These are phyloP conservation scores for Pherbina coryleti DNA, from an alignment of 2,888 invertebrate genomes.

Conservation along the genomic window DNA sequence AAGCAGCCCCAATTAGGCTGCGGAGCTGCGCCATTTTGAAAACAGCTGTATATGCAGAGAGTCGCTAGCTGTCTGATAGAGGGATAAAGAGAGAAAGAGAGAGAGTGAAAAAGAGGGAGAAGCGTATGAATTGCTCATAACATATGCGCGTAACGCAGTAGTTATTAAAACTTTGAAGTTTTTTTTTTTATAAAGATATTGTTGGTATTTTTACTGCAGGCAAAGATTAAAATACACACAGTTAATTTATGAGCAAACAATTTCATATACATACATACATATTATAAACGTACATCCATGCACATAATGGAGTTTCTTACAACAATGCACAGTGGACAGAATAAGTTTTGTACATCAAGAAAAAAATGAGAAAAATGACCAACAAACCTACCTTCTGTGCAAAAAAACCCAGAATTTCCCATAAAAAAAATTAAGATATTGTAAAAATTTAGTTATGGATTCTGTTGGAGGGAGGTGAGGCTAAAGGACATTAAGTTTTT, in stretches of 20 bases:
- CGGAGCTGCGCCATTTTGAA: conserved; percentile 40
- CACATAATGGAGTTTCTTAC: too few relatives aligned
- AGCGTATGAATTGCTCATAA: neutral
- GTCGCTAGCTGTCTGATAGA: neutral
- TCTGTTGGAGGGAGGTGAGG: too few relatives aligned
- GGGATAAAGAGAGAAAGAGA: conserved; percentile 1
- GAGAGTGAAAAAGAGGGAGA: neutral
- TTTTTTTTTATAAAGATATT: too few relatives aligned
- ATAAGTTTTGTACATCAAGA: too few relatives aligned
- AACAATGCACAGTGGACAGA: too few relatives aligned
- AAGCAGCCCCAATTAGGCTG: neutral
- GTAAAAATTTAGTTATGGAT: too few relatives aligned
- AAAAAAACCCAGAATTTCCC: too few relatives aligned
- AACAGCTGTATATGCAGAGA: neutral
- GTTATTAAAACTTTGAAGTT: conserved; percentile 2
- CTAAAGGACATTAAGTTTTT: too few relatives aligned
- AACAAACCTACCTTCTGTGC: too few relatives aligned
- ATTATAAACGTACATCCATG: too few relatives aligned
- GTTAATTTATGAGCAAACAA: neutral
- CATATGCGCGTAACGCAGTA: neutral
- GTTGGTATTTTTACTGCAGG: conserved; percentile 1
- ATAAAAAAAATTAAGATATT: too few relatives aligned
- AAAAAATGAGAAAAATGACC: too few relatives aligned
- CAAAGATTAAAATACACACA: conserved; percentile 16
- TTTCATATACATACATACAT: neutral